Evolutionary conservation across 2,113 vertebrate species (phyloP).

Genomic region (Eonycteris spelaea): DNA sequence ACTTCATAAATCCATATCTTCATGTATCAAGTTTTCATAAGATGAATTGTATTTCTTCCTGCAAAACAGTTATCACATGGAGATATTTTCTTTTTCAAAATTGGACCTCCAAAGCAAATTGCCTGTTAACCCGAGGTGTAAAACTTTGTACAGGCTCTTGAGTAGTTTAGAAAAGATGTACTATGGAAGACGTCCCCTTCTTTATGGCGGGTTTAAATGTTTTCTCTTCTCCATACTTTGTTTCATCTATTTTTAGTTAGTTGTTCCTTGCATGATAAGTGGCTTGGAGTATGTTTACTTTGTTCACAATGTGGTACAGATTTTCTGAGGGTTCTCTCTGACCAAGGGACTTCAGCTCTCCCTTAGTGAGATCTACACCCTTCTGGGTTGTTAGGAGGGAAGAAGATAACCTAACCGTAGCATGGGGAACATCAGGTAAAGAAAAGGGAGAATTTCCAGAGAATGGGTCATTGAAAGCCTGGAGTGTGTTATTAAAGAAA

Average conservation of each 20-base stretch:
- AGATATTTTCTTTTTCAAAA: constrained; percentile 40
- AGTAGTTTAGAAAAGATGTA: background rate
- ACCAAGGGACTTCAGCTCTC: background rate
- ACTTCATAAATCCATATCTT: constrained; percentile 24
- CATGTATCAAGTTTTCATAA: background rate
- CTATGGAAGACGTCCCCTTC: background rate
- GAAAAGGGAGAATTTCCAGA: background rate
- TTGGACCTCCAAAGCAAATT: constrained; percentile 33
- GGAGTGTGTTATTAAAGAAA: background rate
- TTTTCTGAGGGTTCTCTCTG: background rate
- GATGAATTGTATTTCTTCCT: constrained; percentile 5
- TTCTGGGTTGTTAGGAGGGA: background rate
- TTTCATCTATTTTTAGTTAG: background rate
- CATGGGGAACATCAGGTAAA: background rate
- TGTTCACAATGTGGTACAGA: background rate
- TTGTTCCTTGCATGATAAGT: background rate
- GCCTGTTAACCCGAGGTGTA: background rate
- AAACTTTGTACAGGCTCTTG: background rate
- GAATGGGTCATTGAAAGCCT: background rate
- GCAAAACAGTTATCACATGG: constrained; percentile 3
- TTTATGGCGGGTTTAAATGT: background rate
- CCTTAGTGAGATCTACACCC: background rate
- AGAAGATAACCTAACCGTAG: background rate
- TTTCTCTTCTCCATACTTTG: background rate
- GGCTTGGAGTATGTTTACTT: background rate